Conservation (phyloP, 2,888 invertebrate genomes). For the Cheilosia pagana region DNA sequence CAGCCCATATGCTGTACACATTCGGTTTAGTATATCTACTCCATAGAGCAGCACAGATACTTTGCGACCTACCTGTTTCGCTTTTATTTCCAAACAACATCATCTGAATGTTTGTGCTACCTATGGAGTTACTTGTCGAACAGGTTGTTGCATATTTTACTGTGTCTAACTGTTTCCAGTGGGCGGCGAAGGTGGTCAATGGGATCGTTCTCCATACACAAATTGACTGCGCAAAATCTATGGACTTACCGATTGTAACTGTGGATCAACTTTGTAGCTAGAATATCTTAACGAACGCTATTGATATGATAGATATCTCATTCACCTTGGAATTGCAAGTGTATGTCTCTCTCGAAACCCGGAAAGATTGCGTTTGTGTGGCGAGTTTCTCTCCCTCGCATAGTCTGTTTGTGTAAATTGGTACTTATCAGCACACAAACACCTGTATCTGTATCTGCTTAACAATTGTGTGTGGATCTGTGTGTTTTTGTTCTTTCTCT, state of each 20-base stretch:
- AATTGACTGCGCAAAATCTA: slow-evolving; percentile 39
- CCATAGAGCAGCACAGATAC: slow-evolving; percentile 23
- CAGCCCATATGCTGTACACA: slow-evolving; percentile 2
- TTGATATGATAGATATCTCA: slow-evolving; percentile 10
- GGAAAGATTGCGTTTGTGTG: slow-evolving; percentile 43
- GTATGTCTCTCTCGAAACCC: slow-evolving; percentile 44
- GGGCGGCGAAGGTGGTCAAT: slow-evolving; percentile 15
- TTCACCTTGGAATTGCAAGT: slow-evolving; percentile 53
- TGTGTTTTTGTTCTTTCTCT: not conserved
- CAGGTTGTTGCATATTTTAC: slow-evolving; percentile 38
- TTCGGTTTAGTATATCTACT: slow-evolving; percentile 35
- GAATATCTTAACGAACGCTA: not conserved
- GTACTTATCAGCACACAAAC: slow-evolving; percentile 35
- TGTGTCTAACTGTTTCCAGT: slow-evolving; percentile 45
- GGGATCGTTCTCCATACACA: not conserved
- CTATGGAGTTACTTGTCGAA: slow-evolving; percentile 51
- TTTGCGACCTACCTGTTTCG: slow-evolving; percentile 21
- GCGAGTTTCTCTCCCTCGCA: slow-evolving; percentile 8
- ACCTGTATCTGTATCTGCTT: slow-evolving; percentile 52
- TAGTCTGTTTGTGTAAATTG: slow-evolving; percentile 27
- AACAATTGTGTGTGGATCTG: slow-evolving; percentile 9
- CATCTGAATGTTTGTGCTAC: slow-evolving; percentile 36
- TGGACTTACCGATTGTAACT: not conserved
- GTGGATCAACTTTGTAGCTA: no score
- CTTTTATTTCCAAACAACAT: slow-evolving; percentile 30